Conservation (phyloP, 2,888 invertebrate species). For the Atherix ibis region DNA sequence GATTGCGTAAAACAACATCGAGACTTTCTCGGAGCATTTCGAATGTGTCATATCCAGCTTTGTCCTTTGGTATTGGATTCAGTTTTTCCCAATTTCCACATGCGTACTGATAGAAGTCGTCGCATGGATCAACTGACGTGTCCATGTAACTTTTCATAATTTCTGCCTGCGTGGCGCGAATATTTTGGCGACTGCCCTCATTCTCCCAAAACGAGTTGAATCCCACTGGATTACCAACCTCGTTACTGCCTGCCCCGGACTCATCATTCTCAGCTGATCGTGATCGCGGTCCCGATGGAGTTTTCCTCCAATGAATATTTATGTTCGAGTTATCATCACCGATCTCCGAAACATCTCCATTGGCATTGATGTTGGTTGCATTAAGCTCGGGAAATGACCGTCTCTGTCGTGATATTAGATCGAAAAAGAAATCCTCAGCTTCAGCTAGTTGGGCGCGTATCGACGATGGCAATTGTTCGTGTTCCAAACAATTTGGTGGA, state of each 20-base stretch:
- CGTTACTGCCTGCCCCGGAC: not conserved
- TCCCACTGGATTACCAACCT: not conserved
- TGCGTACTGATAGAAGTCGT: conserved; percentile 71
- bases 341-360: not conserved
- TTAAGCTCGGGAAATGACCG: not conserved
- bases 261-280: not conserved
- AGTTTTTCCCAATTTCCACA: conserved; percentile 74
- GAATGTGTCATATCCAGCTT: conserved; percentile 78
- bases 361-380: not conserved
- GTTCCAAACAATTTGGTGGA: conserved; percentile 24
- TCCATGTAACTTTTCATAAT: conserved; percentile 70
- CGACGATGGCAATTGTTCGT: not conserved
- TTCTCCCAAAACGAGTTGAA: conserved; percentile 42
- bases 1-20: conserved; percentile 48
- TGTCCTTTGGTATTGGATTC: conserved; percentile 78
- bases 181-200: conserved; percentile 36
- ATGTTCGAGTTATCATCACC: not conserved
- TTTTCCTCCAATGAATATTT: too few relatives aligned
- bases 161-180: conserved; percentile 44
- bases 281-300: too few relatives aligned
- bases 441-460: not conserved
- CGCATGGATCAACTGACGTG: conserved; percentile 51
- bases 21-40: conserved; percentile 74
- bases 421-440: not conserved
- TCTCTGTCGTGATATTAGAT: not conserved